A percentile compares a stretch with the other conserved stretches of the same genome.
These are phyloP conservation scores for Catharus bicknelli DNA, from an alignment of 2,113 vertebrate genomes.

Conservation along the genomic window DNA sequence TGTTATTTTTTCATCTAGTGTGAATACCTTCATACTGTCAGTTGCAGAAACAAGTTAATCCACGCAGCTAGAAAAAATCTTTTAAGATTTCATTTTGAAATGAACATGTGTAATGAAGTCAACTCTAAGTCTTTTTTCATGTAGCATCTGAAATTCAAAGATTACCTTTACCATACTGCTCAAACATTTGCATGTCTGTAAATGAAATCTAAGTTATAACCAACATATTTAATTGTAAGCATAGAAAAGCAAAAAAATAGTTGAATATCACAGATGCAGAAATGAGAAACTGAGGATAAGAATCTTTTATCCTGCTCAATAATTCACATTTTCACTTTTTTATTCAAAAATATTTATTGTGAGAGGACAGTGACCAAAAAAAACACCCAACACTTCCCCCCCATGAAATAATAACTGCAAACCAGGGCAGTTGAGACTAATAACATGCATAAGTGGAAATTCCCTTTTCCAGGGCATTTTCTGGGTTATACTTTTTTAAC, in stretches of 20 bases:
- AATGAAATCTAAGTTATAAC: neutral
- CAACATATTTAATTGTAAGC: neutral
- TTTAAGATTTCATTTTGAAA: neutral
- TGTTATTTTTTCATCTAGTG: neutral
- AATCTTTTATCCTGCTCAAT: neutral
- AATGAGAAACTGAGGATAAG: neutral
- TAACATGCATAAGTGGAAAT: neutral
- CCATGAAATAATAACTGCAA: neutral
- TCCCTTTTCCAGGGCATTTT: neutral
- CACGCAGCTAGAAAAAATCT: neutral
- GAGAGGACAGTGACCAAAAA: neutral
- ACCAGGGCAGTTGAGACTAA: neutral
- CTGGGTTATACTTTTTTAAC: neutral
- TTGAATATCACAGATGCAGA: neutral
- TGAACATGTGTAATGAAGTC: neutral
- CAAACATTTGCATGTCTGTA: neutral
- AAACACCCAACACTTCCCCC: fast-evolving
- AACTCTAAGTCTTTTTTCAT: neutral
- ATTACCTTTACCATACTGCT: neutral
- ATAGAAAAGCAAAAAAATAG: neutral
- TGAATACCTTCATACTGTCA: neutral
- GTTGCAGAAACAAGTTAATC: neutral
- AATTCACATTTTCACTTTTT: neutral
- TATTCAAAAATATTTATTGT: neutral
- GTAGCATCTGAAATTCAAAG: neutral